phyloP scores from a whole-genome alignment of 2,113 vertebrate genomes.

The Sylvia atricapilla region DNA sequence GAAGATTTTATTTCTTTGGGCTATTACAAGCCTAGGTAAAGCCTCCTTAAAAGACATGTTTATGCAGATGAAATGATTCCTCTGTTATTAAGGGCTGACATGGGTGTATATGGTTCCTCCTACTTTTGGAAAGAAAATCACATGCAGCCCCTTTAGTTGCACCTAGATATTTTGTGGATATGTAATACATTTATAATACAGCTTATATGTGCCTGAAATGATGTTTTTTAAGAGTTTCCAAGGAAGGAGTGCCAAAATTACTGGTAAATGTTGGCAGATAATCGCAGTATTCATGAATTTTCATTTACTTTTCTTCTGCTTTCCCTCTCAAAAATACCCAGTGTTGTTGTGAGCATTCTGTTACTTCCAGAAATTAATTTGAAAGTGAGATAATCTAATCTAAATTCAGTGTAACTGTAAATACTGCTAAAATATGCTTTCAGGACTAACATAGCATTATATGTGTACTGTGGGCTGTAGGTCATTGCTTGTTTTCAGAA shows the following conservation, averaged over 20 bases:
- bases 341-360: constrained; percentile 9
- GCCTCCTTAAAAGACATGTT: background rate
- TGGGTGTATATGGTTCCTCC: background rate
- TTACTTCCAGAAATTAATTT: constrained; percentile 24
- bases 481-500: constrained; percentile 48
- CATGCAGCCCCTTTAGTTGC: background rate
- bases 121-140: background rate
- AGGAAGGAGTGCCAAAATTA: background rate
- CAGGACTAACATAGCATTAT: background rate
- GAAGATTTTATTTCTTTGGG: background rate
- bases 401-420: constrained; percentile 44
- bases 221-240: background rate
- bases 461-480: background rate
- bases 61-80: background rate
- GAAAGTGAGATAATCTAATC: constrained; percentile 21
- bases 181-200: background rate
- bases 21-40: background rate
- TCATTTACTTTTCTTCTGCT: background rate
- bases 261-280: background rate
- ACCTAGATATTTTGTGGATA: background rate
- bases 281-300: background rate
- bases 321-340: background rate
- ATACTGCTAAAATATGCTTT: constrained; percentile 48
- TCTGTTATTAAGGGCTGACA: background rate
- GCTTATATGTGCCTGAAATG: background rate